Conservation (phyloP, 1,140 invertebrate species). For the Lordiphosa clarofinis region DNA sequence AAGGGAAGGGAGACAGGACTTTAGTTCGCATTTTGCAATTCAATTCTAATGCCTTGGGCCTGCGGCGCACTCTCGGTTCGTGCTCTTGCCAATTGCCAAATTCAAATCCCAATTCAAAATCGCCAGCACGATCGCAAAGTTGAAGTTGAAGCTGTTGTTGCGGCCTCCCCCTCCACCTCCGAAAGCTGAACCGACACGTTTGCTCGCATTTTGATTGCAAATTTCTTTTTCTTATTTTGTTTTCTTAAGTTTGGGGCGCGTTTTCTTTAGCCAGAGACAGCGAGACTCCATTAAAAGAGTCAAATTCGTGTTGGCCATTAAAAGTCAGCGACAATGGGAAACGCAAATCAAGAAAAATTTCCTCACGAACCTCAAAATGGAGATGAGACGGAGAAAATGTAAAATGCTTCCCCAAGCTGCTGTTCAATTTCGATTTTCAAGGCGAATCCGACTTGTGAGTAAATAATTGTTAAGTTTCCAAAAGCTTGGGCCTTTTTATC, state of each 20-base stretch:
- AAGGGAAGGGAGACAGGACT: neutral
- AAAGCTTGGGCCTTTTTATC: neutral
- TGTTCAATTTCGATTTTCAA: constrained; percentile 23
- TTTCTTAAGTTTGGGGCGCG: constrained; percentile 20
- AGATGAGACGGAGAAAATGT: constrained; percentile 12
- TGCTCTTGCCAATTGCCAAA: constrained; percentile 65
- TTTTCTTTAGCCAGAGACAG: constrained; percentile 29
- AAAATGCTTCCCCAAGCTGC: constrained; percentile 1
- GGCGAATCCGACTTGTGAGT: constrained; percentile 7
- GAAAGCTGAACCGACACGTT: constrained; percentile 58
- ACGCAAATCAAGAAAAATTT: constrained; percentile 66
- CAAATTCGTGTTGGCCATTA: constrained; percentile 77
- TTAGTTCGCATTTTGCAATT: constrained; percentile 50
- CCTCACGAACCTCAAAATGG: constrained; percentile 47
- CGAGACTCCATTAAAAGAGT: constrained; percentile 59
- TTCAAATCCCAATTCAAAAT: constrained; percentile 66
- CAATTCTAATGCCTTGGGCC: constrained; percentile 55
- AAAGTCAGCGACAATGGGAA: constrained; percentile 71
- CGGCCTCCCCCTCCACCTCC: neutral
- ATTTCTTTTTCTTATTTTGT: constrained; percentile 54
- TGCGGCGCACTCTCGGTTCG: constrained; percentile 51
- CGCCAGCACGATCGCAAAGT: constrained; percentile 56
- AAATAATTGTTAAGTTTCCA: too few relatives aligned
- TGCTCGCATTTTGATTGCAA: constrained; percentile 78
- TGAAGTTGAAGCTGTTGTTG: constrained; percentile 15